A percentile compares a stretch with the other conserved stretches of the same genome.
Evolutionary conservation across 64 coral and sea anemone genomes (phyloP).

Genomic region (Trachythela sp.): DNA sequence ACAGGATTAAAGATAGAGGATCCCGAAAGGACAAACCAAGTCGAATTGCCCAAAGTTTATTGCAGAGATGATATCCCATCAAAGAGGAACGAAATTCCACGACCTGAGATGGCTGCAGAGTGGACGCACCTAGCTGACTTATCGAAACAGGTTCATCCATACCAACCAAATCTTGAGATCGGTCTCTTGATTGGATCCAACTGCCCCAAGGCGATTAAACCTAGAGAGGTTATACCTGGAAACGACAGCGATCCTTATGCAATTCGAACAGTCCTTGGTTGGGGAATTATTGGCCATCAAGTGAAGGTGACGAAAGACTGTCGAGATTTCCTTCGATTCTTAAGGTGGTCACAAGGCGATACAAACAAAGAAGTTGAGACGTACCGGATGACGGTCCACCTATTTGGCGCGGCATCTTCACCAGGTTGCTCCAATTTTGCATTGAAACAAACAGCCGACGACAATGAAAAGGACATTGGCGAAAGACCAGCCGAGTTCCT

Average conservation of each 20-base stretch:
- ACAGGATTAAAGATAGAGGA: background rate
- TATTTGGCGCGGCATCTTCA: background rate
- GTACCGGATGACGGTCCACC: background rate
- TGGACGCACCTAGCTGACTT: background rate
- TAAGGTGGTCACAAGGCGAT: background rate
- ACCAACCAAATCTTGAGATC: background rate
- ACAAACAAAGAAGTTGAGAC: background rate
- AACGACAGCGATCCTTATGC: background rate
- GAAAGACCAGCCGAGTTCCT: background rate
- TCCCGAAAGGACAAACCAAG: background rate
- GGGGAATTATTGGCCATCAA: slow-evolving; percentile 10
- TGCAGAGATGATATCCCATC: background rate
- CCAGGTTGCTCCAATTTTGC: background rate
- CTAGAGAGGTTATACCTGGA: background rate
- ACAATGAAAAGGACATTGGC: background rate
- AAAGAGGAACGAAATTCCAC: background rate
- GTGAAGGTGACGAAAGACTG: background rate
- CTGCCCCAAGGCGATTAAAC: background rate
- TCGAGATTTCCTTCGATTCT: background rate
- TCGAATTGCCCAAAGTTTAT: background rate
- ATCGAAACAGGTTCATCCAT: background rate
- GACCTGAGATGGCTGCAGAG: background rate
- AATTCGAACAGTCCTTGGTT: background rate
- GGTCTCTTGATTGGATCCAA: background rate
- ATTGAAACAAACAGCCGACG: background rate